Evolutionary conservation across 2,113 vertebrate species (phyloP).

Genomic region (Corvus moneduloides): DNA sequence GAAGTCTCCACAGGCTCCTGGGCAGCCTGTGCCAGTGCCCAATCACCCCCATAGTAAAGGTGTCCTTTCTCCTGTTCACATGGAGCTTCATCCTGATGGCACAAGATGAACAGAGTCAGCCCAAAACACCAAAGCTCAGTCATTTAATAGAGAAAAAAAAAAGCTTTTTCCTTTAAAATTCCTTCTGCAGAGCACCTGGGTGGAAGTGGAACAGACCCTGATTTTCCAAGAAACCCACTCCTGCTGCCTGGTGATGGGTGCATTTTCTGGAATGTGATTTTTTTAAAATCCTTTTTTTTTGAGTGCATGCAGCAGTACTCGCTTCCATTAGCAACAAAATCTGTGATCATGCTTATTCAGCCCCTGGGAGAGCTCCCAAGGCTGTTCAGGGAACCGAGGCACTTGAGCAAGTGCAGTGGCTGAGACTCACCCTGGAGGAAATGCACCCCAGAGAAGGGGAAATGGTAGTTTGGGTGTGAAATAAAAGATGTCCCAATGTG

Average conservation of each 20-base stretch:
- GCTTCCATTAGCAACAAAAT: background rate
- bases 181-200: background rate
- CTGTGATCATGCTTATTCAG: background rate
- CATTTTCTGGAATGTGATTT: background rate
- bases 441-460: background rate
- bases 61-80: background rate
- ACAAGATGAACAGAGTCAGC: background rate
- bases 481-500: background rate
- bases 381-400: accelerated
- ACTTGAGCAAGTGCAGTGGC: background rate
- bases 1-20: background rate
- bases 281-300: background rate
- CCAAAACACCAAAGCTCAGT: background rate
- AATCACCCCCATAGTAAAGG: background rate
- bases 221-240: background rate
- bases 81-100: background rate
- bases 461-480: background rate
- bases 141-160: background rate
- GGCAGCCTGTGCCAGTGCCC: too few relatives aligned
- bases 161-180: background rate
- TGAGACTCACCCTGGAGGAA: background rate
- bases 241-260: accelerated
- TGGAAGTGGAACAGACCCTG: background rate
- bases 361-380: background rate
- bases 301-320: background rate